These are phyloP conservation scores for Etheostoma perlongum DNA, from an alignment of 2,797 vertebrate species.

Conservation along the genomic window DNA sequence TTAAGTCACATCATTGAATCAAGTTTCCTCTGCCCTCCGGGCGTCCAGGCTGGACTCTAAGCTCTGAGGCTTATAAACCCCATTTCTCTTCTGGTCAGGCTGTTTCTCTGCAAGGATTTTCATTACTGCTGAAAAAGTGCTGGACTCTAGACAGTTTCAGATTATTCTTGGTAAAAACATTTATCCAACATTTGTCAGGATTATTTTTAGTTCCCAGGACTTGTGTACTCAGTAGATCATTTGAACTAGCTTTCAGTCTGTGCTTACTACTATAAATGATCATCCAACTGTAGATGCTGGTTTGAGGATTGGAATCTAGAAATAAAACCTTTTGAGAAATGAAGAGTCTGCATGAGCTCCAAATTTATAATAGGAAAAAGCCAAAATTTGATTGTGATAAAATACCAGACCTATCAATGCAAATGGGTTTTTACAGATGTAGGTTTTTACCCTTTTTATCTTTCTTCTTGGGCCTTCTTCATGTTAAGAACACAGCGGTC, in stretches of 20 bases:
- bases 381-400: not conserved
- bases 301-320: not conserved
- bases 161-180: conserved; percentile 47
- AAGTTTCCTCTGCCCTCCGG: conserved; percentile 63
- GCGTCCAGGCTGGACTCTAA: conserved; percentile 46
- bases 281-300: not conserved
- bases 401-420: not conserved
- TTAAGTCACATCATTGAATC: conserved; percentile 69
- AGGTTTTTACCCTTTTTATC: not conserved
- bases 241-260: conserved; percentile 11
- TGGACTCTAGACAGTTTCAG: conserved; percentile 31
- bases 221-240: conserved; percentile 7
- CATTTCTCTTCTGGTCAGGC: conserved; percentile 40
- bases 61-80: conserved; percentile 52
- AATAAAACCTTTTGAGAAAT: conserved; percentile 5
- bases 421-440: not conserved
- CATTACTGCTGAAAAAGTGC: conserved; percentile 37
- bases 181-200: conserved; percentile 51
- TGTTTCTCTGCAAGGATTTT: conserved; percentile 41
- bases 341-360: not conserved
- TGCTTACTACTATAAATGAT: not conserved
- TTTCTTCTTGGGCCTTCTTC: not conserved
- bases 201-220: conserved; percentile 11
- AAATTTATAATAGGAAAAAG: not conserved
- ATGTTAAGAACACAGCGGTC: not conserved